These are phyloP conservation scores for Idris sp. DNA, from an alignment of 1,140 invertebrate species.

Conservation along the genomic window DNA sequence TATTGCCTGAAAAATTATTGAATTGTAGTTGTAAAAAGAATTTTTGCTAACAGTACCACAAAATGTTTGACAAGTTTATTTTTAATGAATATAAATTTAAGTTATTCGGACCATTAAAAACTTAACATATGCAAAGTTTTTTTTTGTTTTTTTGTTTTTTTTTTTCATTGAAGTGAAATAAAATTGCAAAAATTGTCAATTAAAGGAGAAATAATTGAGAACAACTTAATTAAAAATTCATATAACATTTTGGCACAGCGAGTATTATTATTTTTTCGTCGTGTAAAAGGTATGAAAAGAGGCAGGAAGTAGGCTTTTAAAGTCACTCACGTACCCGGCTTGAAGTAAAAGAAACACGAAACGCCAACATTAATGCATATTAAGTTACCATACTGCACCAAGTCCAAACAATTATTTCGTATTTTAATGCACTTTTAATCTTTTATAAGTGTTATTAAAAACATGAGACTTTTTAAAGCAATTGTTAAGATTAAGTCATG, in stretches of 20 bases:
- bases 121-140: no score
- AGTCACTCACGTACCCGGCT: slow-evolving; percentile 44
- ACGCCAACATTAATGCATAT: slow-evolving; percentile 32
- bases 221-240: no score
- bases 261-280: slow-evolving; percentile 1
- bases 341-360: slow-evolving; percentile 49
- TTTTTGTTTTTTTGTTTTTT: no score
- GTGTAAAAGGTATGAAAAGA: slow-evolving; percentile 24
- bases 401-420: slow-evolving; percentile 27
- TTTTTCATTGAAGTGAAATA: no score
- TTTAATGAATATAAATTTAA: no score
- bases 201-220: not conserved
- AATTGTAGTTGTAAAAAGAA: no score
- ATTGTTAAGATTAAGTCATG: slow-evolving; percentile 17
- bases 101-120: no score
- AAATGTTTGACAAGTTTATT: slow-evolving; percentile 55
- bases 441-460: slow-evolving; percentile 33
- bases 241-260: not conserved
- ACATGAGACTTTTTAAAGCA: slow-evolving; percentile 3
- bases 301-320: slow-evolving; percentile 49
- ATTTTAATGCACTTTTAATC: slow-evolving; percentile 26
- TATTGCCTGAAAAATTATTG: slow-evolving; percentile 54
- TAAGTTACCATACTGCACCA: slow-evolving; percentile 25
- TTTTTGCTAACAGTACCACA: slow-evolving; percentile 18
- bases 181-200: not conserved